phyloP scores from a whole-genome alignment of 2,888 invertebrate species.

The Icerya purchasi region DNA sequence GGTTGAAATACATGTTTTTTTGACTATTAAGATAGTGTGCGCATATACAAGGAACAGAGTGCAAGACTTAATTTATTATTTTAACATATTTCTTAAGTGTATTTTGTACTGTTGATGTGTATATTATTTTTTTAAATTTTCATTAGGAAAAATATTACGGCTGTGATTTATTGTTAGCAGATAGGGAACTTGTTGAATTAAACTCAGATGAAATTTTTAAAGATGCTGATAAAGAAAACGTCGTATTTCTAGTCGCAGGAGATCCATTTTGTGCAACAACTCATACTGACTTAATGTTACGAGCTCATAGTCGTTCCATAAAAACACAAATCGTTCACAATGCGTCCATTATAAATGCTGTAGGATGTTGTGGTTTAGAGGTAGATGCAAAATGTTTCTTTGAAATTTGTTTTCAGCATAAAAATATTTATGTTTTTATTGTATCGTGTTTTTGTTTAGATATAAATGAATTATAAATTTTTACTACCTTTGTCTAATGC shows the following conservation, averaged over 20 bases:
- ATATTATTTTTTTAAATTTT: no score
- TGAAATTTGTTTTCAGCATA: background rate
- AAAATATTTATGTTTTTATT: slow-evolving; percentile 2
- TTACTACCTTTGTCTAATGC: no score
- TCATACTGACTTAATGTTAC: slow-evolving; percentile 78
- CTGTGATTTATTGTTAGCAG: slow-evolving; percentile 57
- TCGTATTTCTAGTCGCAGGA: slow-evolving; percentile 85
- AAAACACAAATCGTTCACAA: slow-evolving; percentile 71
- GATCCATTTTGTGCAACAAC: slow-evolving; percentile 98
- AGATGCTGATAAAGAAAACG: slow-evolving; percentile 46
- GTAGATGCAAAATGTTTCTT: slow-evolving; percentile 19
- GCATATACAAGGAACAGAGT: no score
- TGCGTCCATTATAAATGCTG: slow-evolving; percentile 92
- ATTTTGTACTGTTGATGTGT: no score
- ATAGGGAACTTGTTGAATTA: slow-evolving; percentile 84
- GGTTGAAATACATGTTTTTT: no score
- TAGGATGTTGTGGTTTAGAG: slow-evolving; percentile 86
- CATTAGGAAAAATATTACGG: slow-evolving; percentile 93
- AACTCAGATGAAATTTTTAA: slow-evolving; percentile 62
- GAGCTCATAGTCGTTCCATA: slow-evolving; percentile 63
- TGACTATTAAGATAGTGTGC: no score
- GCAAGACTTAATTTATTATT: no score
- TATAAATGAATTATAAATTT: background rate
- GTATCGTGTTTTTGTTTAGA: background rate
- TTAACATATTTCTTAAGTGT: no score